Base-by-base conservation (phyloP, 2,113 vertebrate species). In the Lasiurus borealis region DNA sequence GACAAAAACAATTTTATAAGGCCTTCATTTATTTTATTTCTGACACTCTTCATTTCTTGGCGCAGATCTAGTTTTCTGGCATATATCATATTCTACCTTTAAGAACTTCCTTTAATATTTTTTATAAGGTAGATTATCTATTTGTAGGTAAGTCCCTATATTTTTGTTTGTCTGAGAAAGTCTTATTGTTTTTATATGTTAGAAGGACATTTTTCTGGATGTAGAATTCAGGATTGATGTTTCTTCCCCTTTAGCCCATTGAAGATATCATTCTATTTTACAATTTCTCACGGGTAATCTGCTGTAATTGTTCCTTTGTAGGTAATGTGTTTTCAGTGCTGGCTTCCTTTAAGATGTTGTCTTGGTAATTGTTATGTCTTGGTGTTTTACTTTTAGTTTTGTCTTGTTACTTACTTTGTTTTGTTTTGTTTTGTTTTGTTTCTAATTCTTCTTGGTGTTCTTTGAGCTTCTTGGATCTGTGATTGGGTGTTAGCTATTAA, bases 21-120 rank as follows among this genome's bases (percentile, higher is more conserved):
- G 40, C 72, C 25, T 71, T 90, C 54, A 64, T 69, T 84, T 94
- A 77, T 62, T 90, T 52, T 52, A 62, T 27, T 72, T 85, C 27
- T 94, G 52, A 85, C 88, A 64, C 19, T 64, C 72, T 72, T 85
- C 1, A 9, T 77, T 62, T 59, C 81, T 72, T 62, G 11, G 14
- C 27, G 25, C 18, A 78, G 8, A 48, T 62, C n/a, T 44, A 78
- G 3, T 78, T 50, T 77, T 52, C n/a, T 85, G 50, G 25, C n/a
- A 40, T 62, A 68, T 71, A 52, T 76, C 40, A 68, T 62, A 52
- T 76, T 50, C 34, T 90, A 10, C 21, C 44, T 36, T 94, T 29
- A 72, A 72, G 52, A 85, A 64, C 19, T 69, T n/a, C 52, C n/a
- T 85, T 76, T 59, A 62, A 50, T 46, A 52, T 80, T 85, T 78